Evolutionary conservation across 2,113 vertebrate species (phyloP).

Genomic region (Crocuta crocuta): DNA sequence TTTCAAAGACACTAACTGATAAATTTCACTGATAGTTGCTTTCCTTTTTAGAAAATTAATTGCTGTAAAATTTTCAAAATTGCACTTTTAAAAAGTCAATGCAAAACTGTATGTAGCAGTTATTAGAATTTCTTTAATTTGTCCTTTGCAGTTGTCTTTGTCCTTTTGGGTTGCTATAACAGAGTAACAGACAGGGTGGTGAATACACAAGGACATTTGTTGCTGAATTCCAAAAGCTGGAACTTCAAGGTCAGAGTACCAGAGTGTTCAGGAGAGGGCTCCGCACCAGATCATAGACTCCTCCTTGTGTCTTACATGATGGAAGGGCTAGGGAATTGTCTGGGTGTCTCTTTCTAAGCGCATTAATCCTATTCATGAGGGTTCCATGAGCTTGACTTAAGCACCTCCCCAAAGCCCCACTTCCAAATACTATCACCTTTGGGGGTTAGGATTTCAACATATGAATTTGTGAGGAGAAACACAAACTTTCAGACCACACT

Average conservation of each 20-base stretch:
- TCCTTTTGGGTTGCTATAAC: neutral
- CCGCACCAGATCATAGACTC: neutral
- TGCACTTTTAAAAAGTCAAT: neutral
- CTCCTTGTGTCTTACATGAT: neutral
- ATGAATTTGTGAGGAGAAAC: neutral
- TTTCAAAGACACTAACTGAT: neutral
- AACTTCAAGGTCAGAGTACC: neutral
- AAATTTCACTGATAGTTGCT: neutral
- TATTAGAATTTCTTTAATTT: neutral
- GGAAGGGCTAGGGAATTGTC: neutral
- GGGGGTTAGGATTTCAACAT: neutral
- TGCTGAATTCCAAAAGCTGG: neutral
- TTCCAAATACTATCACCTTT: neutral
- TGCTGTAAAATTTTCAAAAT: neutral
- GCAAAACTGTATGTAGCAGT: neutral
- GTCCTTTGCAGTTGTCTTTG: neutral
- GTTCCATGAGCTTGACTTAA: neutral
- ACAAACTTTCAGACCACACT: neutral
- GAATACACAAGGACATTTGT: neutral
- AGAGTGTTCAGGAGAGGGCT: neutral
- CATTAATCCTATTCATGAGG: neutral
- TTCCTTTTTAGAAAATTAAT: neutral
- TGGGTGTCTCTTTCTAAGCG: neutral
- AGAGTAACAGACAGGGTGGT: neutral
- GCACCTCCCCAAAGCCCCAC: neutral